Base-by-base conservation (phyloP, 2,113 vertebrate species). In the Amphiprion percula region DNA sequence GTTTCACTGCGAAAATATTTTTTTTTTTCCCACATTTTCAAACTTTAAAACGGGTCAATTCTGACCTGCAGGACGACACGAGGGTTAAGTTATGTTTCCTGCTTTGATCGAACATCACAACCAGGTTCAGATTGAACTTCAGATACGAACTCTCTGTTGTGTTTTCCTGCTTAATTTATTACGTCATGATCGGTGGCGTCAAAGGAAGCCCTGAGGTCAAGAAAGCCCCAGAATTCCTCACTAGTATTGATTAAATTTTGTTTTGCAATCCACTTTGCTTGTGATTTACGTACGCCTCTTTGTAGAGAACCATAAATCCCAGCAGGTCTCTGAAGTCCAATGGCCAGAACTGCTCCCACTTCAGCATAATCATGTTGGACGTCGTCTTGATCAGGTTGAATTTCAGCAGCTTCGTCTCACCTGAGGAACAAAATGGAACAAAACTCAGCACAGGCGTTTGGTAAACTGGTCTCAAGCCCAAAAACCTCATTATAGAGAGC, bases 251-350 rank as follows among this genome's bases (percentile, higher is more conserved):
- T 44, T 15, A 14, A 14, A 44, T 15, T 14, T 44, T 15, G 14
- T 44, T 44, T 15, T 44, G 41, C 14, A 44, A 12, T 44, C 41
- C 41, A 44, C 41, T 44, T 14, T 12, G 46, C 46, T 26, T 49
- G 14, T 19, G 15, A 19, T 12, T 14, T 52, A 96, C 98, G 97
- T 91, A 99, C 98, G 98, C 97, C 86, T 99, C 98, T 81, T 98
- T 99, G 88, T 98, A 99, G 79, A 99, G 97, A 0, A 99, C 95
- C 97, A 99, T 98, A 68, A 99, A 99, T 0, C 98, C 98, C 90
- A 99, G 87, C 47, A 99, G 95, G 82, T 99, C 98, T 69, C 98
- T 94, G 91, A 96, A 99, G 85, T 99, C 98, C 0, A 92, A 92
- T 0, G 97, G 98, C 98, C 98, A 99, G 79, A 98, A 99, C 0